Conservation (phyloP, 2,113 vertebrate genomes). For the Rattus rattus region DNA sequence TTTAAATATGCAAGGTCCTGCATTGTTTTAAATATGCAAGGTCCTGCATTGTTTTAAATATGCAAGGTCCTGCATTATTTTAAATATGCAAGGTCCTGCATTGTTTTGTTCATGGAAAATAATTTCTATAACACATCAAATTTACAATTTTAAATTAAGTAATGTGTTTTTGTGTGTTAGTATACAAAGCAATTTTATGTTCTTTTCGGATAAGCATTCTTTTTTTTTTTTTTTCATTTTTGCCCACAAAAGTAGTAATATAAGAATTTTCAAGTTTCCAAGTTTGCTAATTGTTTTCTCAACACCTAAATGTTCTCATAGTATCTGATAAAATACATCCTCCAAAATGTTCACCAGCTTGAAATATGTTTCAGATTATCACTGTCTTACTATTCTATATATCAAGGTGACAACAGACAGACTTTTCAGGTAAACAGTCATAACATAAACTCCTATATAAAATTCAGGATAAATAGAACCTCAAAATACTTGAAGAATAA, state of each 20-base stretch:
- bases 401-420: not conserved
- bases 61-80: not conserved
- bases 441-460: not conserved
- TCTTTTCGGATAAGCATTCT: not conserved
- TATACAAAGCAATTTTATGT: not conserved
- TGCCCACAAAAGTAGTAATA: not conserved
- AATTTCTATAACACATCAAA: not conserved
- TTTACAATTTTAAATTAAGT: not conserved
- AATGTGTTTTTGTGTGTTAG: not conserved
- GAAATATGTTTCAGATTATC: not conserved
- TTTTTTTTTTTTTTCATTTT: slow-evolving; percentile 10
- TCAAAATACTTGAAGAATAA: not conserved
- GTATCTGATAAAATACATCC: not conserved
- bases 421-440: not conserved
- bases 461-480: not conserved
- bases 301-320: not conserved
- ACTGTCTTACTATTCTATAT: not conserved
- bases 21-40: not conserved
- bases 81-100: not conserved
- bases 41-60: not conserved
- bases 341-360: not conserved
- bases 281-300: not conserved
- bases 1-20: not conserved
- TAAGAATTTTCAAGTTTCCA: not conserved
- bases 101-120: not conserved